phyloP scores from a whole-genome alignment of 2,888 invertebrate genomes.

The Sesia bembeciformis region DNA sequence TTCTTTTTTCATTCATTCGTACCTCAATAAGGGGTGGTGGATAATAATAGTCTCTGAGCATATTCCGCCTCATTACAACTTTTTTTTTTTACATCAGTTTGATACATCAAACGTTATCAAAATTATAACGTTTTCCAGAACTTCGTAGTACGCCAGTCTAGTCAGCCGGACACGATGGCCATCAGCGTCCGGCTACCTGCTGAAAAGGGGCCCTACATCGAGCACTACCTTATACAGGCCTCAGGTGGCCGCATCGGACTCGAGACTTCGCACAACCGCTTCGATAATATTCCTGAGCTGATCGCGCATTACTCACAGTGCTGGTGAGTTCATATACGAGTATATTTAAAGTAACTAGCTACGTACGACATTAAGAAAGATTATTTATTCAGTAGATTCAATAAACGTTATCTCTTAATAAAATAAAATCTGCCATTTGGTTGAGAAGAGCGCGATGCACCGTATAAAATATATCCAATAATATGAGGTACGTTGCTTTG shows the following conservation, averaged over 20 bases:
- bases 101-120: neutral
- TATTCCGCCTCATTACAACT: neutral
- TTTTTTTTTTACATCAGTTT: neutral
- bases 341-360: too few species aligned
- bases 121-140: slow-evolving; percentile 74
- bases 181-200: slow-evolving; percentile 92
- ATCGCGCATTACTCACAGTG: slow-evolving; percentile 96
- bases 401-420: too few species aligned
- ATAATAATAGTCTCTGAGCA: neutral
- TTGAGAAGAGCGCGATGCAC: too few species aligned
- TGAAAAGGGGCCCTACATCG: slow-evolving; percentile 92
- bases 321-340: slow-evolving; percentile 74
- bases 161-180: slow-evolving; percentile 95
- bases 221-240: slow-evolving; percentile 96
- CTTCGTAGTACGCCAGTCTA: slow-evolving; percentile 95
- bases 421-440: too few species aligned
- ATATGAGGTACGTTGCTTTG: too few species aligned
- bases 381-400: too few species aligned
- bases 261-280: slow-evolving; percentile 95
- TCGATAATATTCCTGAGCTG: slow-evolving; percentile 92
- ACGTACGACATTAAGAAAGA: too few species aligned
- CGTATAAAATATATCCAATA: too few species aligned
- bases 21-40: too few species aligned
- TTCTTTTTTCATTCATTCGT: too few species aligned
- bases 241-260: slow-evolving; percentile 86